These are phyloP conservation scores for Anorthoa munda DNA, from an alignment of 2,888 invertebrate genomes.

Conservation along the genomic window DNA sequence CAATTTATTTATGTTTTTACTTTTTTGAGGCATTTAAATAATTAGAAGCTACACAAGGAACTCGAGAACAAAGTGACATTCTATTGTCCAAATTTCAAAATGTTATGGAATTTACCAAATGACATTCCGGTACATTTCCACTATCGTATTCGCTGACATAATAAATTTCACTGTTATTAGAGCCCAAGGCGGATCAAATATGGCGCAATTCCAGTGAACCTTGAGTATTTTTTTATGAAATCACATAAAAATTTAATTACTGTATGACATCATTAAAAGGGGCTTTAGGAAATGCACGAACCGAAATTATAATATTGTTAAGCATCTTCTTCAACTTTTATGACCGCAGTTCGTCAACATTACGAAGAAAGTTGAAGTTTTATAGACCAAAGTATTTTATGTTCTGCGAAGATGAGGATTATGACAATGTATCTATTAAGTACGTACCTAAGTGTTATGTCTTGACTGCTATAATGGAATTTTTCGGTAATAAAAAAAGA, in stretches of 20 bases:
- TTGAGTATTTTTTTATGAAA: conserved; percentile 7
- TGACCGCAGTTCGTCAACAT: conserved; percentile 48
- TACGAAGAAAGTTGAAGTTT: conserved; percentile 48
- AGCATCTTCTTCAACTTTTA: conserved; percentile 48
- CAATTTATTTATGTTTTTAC: accelerated
- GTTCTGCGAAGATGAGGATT: conserved; percentile 23
- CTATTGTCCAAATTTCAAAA: too few species aligned
- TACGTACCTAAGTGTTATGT: conserved; percentile 17
- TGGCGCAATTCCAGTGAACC: neutral
- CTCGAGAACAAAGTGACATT: too few species aligned
- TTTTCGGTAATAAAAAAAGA: conserved; percentile 24
- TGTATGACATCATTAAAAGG: conserved; percentile 32
- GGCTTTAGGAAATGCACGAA: conserved; percentile 12
- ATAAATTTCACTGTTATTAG: too few species aligned
- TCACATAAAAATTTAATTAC: conserved; percentile 15
- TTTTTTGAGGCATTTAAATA: too few species aligned
- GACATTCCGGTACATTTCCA: too few species aligned
- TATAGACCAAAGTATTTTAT: conserved; percentile 57
- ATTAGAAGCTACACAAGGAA: neutral
- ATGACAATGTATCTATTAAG: conserved; percentile 26
- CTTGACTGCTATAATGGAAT: conserved; percentile 32
- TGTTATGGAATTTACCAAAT: too few species aligned
- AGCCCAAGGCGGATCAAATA: neutral
- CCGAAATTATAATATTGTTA: conserved; percentile 41
- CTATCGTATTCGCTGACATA: too few species aligned